Base-by-base conservation (phyloP, 2,797 vertebrate genomes). In the Girardinus metallicus region DNA sequence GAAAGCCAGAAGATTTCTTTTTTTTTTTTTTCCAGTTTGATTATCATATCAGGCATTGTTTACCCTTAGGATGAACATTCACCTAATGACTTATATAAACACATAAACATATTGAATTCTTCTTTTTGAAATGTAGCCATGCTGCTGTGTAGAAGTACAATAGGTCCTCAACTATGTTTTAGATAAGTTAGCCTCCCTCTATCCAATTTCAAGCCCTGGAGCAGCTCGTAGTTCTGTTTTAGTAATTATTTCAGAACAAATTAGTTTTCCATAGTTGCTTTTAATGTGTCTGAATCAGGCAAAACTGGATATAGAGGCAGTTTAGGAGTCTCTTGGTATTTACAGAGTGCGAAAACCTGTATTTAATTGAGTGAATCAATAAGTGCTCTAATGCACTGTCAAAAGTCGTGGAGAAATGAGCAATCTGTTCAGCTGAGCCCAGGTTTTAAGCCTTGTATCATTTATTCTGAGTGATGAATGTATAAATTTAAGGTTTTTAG, bases 351-450 rank as follows among this genome's bases (percentile, higher is more conserved):
- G 92, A 93, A 94, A 92, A 94, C 91, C 94, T 92, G 92, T 95
- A 95, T 96, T 95, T 96, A 95, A 96, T 95, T 93, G 94, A 94
- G 93, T 92, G 93, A 95, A 95, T 96, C 95, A 93, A 95, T 95
- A 94, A 91, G 90, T 91, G 91, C 86, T 88, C 80, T 91, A 94
- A 93, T 86, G 86, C 93, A 92, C 91, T 94, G 91, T 95, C 94
- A 95, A 90, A 94, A 92, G 77, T 85, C 80, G 66, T 18, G 57
- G 77, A 88, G 83, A 92, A 91, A 92, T 91, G 79, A 91, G 89
- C 92, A 93, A 86, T 91, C 93, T 89, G 89, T 95, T 90, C 82
- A 87, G 86, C 89, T 84, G 76, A 91, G 85, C 71, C 47, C 23
- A 46, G 49, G 57, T 86, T 87, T 85, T 57, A 51, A 83, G 78